These are phyloP conservation scores for Drosophila asahinai DNA, from an alignment of 1,140 invertebrate species.

Conservation along the genomic window DNA sequence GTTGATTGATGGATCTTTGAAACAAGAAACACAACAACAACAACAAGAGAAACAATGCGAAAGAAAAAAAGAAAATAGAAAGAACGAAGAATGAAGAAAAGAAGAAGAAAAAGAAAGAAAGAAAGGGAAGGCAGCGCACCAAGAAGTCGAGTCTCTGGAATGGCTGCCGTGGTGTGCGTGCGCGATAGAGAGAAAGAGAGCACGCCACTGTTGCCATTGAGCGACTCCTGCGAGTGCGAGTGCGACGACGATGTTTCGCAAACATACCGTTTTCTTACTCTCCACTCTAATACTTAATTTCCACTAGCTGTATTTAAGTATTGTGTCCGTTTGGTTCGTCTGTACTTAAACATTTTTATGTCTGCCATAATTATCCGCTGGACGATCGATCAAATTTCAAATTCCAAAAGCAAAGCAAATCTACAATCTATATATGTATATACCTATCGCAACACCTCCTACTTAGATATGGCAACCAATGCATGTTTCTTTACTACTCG, in stretches of 20 bases:
- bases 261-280: conserved; percentile 71
- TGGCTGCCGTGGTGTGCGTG: conserved; percentile 68
- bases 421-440: conserved; percentile 54
- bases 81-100: conserved; percentile 33
- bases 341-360: conserved; percentile 85
- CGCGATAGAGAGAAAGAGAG: neutral
- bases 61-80: conserved; percentile 16
- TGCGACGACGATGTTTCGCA: conserved; percentile 54
- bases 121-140: conserved; percentile 38
- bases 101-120: conserved; percentile 34
- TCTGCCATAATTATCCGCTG: conserved; percentile 77
- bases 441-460: conserved; percentile 49
- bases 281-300: conserved; percentile 73
- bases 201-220: conserved; percentile 74
- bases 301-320: conserved; percentile 77
- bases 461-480: conserved; percentile 60
- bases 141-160: conserved; percentile 78
- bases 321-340: conserved; percentile 84
- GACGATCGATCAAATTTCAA: conserved; percentile 67
- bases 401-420: conserved; percentile 75
- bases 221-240: conserved; percentile 71
- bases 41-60: conserved; percentile 44
- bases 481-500: conserved; percentile 66
- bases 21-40: conserved; percentile 39
- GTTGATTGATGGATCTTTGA: conserved; percentile 73